Base-by-base conservation (phyloP, 2,888 invertebrate species). In the Drosophila mimetica region DNA sequence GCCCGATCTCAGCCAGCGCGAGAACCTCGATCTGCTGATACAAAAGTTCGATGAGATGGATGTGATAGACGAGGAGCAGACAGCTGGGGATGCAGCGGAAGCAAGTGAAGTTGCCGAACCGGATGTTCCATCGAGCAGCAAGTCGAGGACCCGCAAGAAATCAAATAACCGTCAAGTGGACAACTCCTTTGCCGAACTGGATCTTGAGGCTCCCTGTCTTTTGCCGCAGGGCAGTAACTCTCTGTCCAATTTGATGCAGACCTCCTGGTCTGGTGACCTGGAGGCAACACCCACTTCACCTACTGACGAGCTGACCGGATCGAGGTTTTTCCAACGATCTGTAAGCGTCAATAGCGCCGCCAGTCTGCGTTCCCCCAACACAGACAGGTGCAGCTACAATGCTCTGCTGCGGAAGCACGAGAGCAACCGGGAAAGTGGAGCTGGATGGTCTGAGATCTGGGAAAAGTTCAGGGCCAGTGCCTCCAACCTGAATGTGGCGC, bases 391-490 rank as follows among this genome's bases (percentile, higher is more conserved):
- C 42, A 92, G 92, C 61, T 92, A 91, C 57, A 90, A 92, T 66
- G 86, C 91, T 0, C 59, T 92, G 55, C 64, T 92, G 9, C 86
- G 87, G 1, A 91, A 90, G 55, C 92, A 92, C 61, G 90, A 91
- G 57, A 84, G 82, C 1, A 90, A 85, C 37, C 84, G 90, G 0
- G 86, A 89, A 39, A 79, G 86, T 5, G 90, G 90, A 37, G 78
- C 86, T 0, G 90, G 90, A 47, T 91, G 90, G 90, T 90, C 94
- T 69, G 95, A 96, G 74, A 94, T 96, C 57, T 93, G 93, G 92
- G 90, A 90, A 25, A 91, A 90, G 58, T 90, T 91, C 47, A 71
- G 89, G 11, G 54, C 77, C 39, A 79, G 73, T 42, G 76, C 77
- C 16, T 67, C 76, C 7, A 77, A 58, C 0, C 34, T 74, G 18